Conservation (phyloP, 37 sponge, comb jelly and placozoan genomes). For the Bolinopsis microptera region DNA sequence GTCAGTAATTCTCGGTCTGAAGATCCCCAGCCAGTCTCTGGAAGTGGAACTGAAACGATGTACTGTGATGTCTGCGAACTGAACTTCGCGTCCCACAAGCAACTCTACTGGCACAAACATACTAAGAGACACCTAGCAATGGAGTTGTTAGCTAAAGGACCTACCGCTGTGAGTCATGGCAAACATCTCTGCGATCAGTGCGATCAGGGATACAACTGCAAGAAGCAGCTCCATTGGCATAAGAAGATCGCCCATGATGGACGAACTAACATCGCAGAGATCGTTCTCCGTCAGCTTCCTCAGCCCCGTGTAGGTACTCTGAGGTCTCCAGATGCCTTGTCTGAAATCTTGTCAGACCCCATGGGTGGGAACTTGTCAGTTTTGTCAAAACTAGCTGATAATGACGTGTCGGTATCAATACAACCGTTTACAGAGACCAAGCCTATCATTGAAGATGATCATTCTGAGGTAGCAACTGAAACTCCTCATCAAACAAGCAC, state of each 20-base stretch:
- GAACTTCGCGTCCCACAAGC: conserved; percentile 51
- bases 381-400: background rate
- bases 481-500: background rate
- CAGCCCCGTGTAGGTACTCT: conserved; percentile 9
- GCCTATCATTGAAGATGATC: background rate
- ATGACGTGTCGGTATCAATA: background rate
- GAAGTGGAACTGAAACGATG: background rate
- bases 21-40: background rate
- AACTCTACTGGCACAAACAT: conserved; percentile 58
- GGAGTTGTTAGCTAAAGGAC: conserved; percentile 30
- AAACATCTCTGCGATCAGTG: conserved; percentile 46
- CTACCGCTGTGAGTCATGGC: conserved; percentile 36
- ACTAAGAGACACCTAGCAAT: conserved; percentile 50
- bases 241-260: conserved; percentile 55
- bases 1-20: background rate
- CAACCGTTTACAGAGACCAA: background rate
- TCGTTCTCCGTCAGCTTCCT: background rate
- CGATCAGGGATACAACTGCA: conserved; percentile 63
- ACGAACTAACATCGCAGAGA: background rate
- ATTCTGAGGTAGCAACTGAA: background rate
- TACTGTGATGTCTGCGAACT: conserved; percentile 63
- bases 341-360: background rate
- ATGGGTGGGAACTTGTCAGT: background rate
- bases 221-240: conserved; percentile 59
- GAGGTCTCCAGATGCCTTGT: background rate